phyloP scores from a whole-genome alignment of 2,888 invertebrate genomes.

The Plemyria rubiginata region DNA sequence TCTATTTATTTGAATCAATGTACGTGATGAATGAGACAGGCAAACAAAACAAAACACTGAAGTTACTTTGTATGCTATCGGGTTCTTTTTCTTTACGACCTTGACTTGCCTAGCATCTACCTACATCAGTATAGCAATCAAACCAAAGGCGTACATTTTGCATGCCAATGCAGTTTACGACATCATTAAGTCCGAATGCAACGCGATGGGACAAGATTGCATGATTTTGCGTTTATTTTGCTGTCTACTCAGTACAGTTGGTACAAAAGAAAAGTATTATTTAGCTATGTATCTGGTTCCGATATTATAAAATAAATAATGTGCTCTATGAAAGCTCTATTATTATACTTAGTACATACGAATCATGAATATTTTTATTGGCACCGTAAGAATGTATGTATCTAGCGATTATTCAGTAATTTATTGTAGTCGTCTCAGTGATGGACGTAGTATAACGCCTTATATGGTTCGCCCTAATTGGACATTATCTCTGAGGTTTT shows the following conservation, averaged over 20 bases:
- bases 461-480: no score
- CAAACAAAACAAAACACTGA: neutral
- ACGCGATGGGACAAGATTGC: neutral
- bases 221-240: constrained; percentile 5
- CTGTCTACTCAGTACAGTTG: neutral
- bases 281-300: neutral
- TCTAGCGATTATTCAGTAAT: no score
- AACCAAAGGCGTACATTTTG: constrained; percentile 1
- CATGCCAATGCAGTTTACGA: constrained; percentile 19
- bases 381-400: no score
- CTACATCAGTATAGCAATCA: constrained; percentile 2
- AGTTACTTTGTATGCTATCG: constrained; percentile 9
- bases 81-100: constrained; percentile 13
- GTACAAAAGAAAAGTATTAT: neutral
- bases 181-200: constrained; percentile 15
- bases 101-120: constrained; percentile 3
- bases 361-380: no score
- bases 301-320: no score
- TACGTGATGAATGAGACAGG: neutral
- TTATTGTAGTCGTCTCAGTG: neutral
- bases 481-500: no score
- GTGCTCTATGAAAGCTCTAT: no score
- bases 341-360: no score
- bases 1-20: no score
- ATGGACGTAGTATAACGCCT: neutral